Percentiles rank a stretch among this genome's conserved stretches.
Evolutionary conservation across 2,888 invertebrate species (phyloP).

Genomic region (Yponomeuta cagnagella): DNA sequence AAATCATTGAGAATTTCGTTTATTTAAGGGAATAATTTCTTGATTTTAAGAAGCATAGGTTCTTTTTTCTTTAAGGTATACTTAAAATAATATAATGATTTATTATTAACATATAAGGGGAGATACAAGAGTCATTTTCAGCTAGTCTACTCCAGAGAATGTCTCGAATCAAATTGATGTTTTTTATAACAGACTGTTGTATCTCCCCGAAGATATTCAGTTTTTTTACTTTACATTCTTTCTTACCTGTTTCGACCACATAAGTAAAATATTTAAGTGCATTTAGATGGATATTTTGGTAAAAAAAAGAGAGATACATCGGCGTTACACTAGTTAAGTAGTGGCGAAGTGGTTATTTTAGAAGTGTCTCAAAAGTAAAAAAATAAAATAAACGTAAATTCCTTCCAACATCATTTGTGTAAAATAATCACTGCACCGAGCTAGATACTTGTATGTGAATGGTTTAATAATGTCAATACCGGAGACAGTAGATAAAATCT

Average conservation of each 20-base stretch:
- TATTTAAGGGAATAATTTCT: slow-evolving; percentile 17
- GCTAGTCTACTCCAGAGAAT: slow-evolving; percentile 18
- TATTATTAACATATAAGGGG: slow-evolving; percentile 20
- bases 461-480: not conserved
- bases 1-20: slow-evolving; percentile 11
- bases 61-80: slow-evolving; percentile 5
- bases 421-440: slow-evolving; percentile 9
- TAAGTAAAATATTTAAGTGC: slow-evolving; percentile 7
- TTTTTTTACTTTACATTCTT: slow-evolving; percentile 9
- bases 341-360: slow-evolving; percentile 1
- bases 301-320: not conserved
- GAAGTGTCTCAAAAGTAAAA: not conserved
- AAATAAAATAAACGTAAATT: not conserved
- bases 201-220: slow-evolving; percentile 21
- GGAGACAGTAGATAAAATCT: slow-evolving; percentile 14
- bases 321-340: not conserved
- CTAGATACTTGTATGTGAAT: not conserved
- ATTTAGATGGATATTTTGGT: slow-evolving; percentile 4
- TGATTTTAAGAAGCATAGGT: slow-evolving; percentile 13
- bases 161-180: slow-evolving; percentile 7
- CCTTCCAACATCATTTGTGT: not conserved
- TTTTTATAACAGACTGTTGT: slow-evolving; percentile 20
- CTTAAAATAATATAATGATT: slow-evolving; percentile 20
- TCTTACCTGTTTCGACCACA: not conserved
- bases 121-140: slow-evolving; percentile 23